A percentile compares a stretch with the other conserved stretches of the same genome.
Conservation (phyloP, 2,797 vertebrate species). For the Tadarida brasiliensis region DNA sequence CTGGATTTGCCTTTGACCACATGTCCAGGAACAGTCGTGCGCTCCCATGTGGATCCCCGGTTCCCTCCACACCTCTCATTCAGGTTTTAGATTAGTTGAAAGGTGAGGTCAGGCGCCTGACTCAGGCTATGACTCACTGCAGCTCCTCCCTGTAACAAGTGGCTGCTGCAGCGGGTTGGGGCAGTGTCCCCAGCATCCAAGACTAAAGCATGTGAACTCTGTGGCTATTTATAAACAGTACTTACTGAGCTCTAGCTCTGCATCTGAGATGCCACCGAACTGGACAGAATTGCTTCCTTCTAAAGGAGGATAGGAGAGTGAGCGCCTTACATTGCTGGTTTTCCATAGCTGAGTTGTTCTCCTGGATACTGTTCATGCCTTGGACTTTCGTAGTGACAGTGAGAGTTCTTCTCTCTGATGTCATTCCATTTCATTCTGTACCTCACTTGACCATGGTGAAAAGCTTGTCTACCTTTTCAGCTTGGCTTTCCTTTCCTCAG, state of each 20-base stretch:
- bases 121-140: constrained; percentile 45
- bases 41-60: not conserved
- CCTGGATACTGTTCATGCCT: not conserved
- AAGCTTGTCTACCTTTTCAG: not conserved
- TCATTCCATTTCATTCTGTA: not conserved
- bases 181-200: not conserved
- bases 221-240: not conserved
- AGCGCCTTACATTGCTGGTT: not conserved
- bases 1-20: not conserved
- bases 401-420: not conserved
- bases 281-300: not conserved
- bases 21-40: not conserved
- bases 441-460: accelerated
- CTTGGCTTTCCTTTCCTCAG: not conserved
- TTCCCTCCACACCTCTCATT: not conserved
- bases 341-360: not conserved
- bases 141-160: not conserved
- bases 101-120: constrained; percentile 7
- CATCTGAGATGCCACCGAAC: not conserved
- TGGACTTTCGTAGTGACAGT: not conserved
- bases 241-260: not conserved
- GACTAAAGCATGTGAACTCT: not conserved
- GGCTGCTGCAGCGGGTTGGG: not conserved
- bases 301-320: not conserved
- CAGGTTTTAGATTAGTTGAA: constrained; percentile 14